Evolutionary conservation across 92 coral and sea anemone genomes (phyloP).

Genomic region (Ricordea florida): DNA sequence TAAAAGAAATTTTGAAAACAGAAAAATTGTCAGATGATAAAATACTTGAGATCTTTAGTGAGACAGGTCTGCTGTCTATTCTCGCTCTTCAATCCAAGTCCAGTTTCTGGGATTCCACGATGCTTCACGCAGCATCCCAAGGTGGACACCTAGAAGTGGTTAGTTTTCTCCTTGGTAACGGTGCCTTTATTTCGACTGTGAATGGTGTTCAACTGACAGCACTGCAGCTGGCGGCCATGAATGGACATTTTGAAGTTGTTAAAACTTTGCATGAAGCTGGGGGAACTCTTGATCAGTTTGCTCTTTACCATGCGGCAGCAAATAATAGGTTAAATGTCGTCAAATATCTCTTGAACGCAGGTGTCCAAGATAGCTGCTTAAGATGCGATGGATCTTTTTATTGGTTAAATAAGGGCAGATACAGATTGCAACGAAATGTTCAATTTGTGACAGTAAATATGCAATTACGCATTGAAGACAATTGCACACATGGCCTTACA

Average conservation of each 20-base stretch:
- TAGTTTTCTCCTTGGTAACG: conserved; percentile 29
- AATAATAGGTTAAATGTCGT: conserved; percentile 55
- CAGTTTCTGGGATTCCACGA: conserved; percentile 36
- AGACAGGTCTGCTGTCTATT: not conserved
- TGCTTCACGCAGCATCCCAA: conserved; percentile 62
- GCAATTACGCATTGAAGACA: not conserved
- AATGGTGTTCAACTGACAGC: conserved; percentile 43
- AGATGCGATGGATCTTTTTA: conserved; percentile 63
- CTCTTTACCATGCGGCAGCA: conserved; percentile 76
- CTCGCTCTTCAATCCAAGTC: conserved; percentile 32
- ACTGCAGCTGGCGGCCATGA: conserved; percentile 59
- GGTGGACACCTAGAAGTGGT: conserved; percentile 55
- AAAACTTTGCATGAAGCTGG: conserved; percentile 43
- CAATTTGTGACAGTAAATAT: no score
- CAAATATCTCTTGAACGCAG: conserved; percentile 21
- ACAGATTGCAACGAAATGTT: conserved; percentile 15
- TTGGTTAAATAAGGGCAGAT: conserved; percentile 30
- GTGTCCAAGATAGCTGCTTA: conserved; percentile 49
- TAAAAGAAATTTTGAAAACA: not conserved
- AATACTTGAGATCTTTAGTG: not conserved
- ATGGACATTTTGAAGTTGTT: conserved; percentile 57
- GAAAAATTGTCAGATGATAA: not conserved
- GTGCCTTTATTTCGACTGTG: not conserved
- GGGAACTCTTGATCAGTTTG: conserved; percentile 48
- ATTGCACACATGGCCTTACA: not conserved